Evolutionary conservation across 1,140 invertebrate genomes (phyloP).

Genomic region (Cyclargus thomasi): DNA sequence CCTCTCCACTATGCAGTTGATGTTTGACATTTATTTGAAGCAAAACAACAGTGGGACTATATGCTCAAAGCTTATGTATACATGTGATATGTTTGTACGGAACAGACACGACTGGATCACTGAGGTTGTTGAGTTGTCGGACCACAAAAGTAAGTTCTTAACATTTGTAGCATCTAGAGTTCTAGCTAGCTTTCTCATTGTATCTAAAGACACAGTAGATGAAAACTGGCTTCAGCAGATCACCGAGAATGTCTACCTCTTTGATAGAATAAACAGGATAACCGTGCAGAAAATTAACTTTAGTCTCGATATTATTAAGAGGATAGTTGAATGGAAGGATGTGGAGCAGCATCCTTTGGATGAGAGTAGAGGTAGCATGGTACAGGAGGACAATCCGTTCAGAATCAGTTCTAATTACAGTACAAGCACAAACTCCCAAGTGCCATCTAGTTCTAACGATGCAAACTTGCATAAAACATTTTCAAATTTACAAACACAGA

Average conservation of each 20-base stretch:
- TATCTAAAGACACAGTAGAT: slow-evolving; percentile 87
- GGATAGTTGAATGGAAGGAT: slow-evolving; percentile 92
- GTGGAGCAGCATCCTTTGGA: slow-evolving; percentile 87
- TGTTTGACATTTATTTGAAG: slow-evolving; percentile 89
- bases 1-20: slow-evolving; percentile 86
- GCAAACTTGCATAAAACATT: slow-evolving; percentile 62
- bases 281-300: slow-evolving; percentile 84
- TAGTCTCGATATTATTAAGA: slow-evolving; percentile 87
- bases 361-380: slow-evolving; percentile 73
- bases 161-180: slow-evolving; percentile 87
- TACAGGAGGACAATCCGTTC: slow-evolving; percentile 66
- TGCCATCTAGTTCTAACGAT: slow-evolving; percentile 47
- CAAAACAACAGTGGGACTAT: slow-evolving; percentile 87
- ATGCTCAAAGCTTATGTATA: slow-evolving; percentile 85
- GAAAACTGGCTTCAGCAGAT: slow-evolving; percentile 86
- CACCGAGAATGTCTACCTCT: slow-evolving; percentile 79
- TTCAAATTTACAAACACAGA: slow-evolving; percentile 64
- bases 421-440: slow-evolving; percentile 41
- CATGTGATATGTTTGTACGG: slow-evolving; percentile 85
- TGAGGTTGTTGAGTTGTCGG: slow-evolving; percentile 86
- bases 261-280: slow-evolving; percentile 75
- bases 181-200: slow-evolving; percentile 87
- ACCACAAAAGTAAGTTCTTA: slow-evolving; percentile 86
- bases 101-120: slow-evolving; percentile 88
- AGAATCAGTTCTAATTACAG: slow-evolving; percentile 53